A percentile compares a stretch with the other conserved stretches of the same genome.
phyloP scores from a whole-genome alignment of 1,140 invertebrate species.

The Drosophila micromelanica region DNA sequence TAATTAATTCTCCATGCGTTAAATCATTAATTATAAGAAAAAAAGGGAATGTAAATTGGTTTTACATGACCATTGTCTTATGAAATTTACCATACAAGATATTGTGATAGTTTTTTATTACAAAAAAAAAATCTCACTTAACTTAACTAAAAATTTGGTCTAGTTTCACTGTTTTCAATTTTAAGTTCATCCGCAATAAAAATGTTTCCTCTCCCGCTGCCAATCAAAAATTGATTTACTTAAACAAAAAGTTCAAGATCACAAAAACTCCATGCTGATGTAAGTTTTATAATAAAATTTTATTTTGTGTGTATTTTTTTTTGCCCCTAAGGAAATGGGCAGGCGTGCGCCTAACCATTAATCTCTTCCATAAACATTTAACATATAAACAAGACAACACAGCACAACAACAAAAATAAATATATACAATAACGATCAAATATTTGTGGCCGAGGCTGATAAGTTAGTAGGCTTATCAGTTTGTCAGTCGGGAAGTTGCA shows the following conservation, averaged over 20 bases:
- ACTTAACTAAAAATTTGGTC: neutral
- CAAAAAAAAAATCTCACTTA: neutral
- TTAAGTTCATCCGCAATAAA: conserved; percentile 54
- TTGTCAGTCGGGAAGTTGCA: conserved; percentile 10
- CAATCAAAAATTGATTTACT: conserved; percentile 59
- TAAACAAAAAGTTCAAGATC: conserved; percentile 66
- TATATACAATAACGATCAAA: conserved; percentile 49
- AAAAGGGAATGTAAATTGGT: conserved; percentile 30
- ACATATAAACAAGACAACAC: conserved; percentile 50
- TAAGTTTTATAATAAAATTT: conserved; percentile 26
- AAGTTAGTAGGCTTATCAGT: conserved; percentile 60
- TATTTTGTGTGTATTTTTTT: conserved; percentile 20
- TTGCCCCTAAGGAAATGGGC: conserved; percentile 31
- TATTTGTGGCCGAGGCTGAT: conserved; percentile 65
- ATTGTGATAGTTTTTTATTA: conserved; percentile 24
- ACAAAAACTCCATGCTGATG: conserved; percentile 32
- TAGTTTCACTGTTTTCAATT: conserved; percentile 27
- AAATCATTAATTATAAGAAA: conserved; percentile 35
- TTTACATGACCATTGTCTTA: conserved; percentile 9
- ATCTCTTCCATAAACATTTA: conserved; percentile 75
- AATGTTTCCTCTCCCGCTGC: conserved; percentile 42
- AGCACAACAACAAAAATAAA: too few relatives aligned
- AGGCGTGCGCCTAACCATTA: conserved; percentile 79
- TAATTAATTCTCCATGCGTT: conserved; percentile 17
- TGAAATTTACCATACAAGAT: conserved; percentile 22